phyloP scores from a whole-genome alignment of 2,797 vertebrate species.

The Merluccius polli region DNA sequence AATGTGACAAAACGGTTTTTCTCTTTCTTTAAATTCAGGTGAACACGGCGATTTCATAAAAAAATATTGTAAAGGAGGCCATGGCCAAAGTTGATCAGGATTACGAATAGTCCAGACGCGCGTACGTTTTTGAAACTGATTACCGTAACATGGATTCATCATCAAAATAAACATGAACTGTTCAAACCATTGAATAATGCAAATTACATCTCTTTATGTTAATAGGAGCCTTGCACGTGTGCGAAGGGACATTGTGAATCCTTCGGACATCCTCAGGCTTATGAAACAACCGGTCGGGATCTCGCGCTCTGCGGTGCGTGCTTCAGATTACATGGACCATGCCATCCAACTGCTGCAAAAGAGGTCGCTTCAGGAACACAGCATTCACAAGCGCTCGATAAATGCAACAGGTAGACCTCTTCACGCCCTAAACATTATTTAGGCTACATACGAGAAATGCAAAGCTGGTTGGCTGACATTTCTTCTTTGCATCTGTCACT shows the following conservation, averaged over 20 bases:
- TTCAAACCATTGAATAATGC: not conserved
- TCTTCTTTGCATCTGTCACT: not conserved
- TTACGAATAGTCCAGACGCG: conserved; percentile 66
- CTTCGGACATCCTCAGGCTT: conserved; percentile 71
- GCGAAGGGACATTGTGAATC: conserved; percentile 37
- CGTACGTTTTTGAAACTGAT: conserved; percentile 56
- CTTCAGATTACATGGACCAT: conserved; percentile 79
- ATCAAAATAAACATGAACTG: not conserved
- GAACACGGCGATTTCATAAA: conserved; percentile 35
- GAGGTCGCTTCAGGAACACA: conserved; percentile 26
- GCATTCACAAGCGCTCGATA: conserved; percentile 63
- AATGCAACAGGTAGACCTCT: conserved; percentile 76
- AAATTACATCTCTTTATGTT: not conserved
- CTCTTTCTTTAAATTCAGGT: conserved; percentile 20
- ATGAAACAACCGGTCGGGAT: conserved; percentile 76
- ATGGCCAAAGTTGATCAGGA: conserved; percentile 70
- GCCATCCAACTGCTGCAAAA: conserved; percentile 70
- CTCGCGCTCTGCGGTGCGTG: conserved; percentile 60
- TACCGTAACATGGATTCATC: not conserved
- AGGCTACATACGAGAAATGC: not conserved
- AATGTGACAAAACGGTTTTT: too few relatives aligned
- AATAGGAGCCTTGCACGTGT: conserved; percentile 50
- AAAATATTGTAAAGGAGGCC: conserved; percentile 59
- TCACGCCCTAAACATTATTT: not conserved
- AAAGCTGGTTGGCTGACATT: not conserved